Conservation (phyloP, 2,797 vertebrate species). For the Bradypus variegatus region DNA sequence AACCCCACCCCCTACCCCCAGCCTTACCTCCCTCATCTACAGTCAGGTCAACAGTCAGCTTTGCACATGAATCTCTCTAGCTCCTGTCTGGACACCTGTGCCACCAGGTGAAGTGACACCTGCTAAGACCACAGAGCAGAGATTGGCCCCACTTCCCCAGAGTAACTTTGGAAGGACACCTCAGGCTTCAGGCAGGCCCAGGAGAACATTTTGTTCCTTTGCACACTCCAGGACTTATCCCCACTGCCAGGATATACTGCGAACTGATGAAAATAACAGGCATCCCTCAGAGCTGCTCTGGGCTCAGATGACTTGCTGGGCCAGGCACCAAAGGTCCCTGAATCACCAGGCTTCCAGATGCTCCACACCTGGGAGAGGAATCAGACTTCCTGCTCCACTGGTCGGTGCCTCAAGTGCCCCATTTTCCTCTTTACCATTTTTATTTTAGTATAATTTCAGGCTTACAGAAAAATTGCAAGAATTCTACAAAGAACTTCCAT, state of each 20-base stretch:
- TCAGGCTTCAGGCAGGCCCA: too few species aligned
- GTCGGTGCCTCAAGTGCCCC: accelerated
- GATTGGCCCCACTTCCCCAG: too few species aligned
- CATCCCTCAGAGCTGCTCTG: accelerated
- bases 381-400: background rate
- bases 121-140: background rate
- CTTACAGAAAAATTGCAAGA: background rate
- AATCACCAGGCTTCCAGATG: too few species aligned
- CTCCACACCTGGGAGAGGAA: too few species aligned
- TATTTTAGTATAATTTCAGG: background rate
- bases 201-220: accelerated
- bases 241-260: too few species aligned
- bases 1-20: too few species aligned
- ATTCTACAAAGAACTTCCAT: background rate
- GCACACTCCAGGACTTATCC: too few species aligned
- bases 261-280: background rate
- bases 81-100: background rate
- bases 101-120: background rate
- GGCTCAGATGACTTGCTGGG: background rate
- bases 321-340: accelerated
- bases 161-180: too few species aligned
- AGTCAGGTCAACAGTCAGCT: background rate
- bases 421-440: background rate
- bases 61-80: too few species aligned
- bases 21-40: too few species aligned